A percentile compares a stretch with the other conserved stretches of the same genome.
Conservation (phyloP, 92 coral and sea anemone species). For the Micromussa lordhowensis region DNA sequence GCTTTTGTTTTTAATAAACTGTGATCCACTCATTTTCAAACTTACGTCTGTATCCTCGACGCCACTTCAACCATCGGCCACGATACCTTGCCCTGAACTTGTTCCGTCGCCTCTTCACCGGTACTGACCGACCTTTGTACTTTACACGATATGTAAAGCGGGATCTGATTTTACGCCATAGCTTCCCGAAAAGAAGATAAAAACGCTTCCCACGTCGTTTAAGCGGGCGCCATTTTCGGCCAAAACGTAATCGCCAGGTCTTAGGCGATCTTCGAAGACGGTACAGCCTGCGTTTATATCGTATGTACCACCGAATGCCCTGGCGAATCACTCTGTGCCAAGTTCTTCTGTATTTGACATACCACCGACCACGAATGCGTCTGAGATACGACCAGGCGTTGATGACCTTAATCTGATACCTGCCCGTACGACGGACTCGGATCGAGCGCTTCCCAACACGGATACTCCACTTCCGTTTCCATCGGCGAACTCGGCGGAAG, state of each 20-base stretch:
- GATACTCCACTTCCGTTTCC: constrained; percentile 36
- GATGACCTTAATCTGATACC: constrained; percentile 26
- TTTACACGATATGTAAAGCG: constrained; percentile 10
- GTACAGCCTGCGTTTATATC: neutral
- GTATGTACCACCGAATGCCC: constrained; percentile 1
- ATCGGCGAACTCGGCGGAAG: constrained; percentile 27
- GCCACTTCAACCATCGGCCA: constrained; percentile 39
- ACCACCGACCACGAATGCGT: constrained; percentile 46
- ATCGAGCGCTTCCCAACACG: constrained; percentile 5
- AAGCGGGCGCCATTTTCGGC: constrained; percentile 7
- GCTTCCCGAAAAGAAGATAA: neutral
- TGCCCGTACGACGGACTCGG: constrained; percentile 41
- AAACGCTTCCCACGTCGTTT: neutral
- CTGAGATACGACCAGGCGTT: constrained; percentile 29
- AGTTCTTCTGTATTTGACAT: neutral
- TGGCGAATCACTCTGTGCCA: constrained; percentile 2
- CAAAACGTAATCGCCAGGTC: constrained; percentile 27
- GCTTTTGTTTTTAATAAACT: neutral
- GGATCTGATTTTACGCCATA: neutral
- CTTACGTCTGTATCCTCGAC: constrained; percentile 34
- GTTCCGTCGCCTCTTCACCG: constrained; percentile 21
- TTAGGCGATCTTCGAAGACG: constrained; percentile 14
- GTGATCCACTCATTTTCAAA: neutral
- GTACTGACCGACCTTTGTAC: constrained; percentile 22
- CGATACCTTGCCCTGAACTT: constrained; percentile 9